Percentiles rank a stretch among this genome's conserved stretches.
Evolutionary conservation across 2,113 vertebrate species (phyloP).

Genomic region (Glareola pratincola): DNA sequence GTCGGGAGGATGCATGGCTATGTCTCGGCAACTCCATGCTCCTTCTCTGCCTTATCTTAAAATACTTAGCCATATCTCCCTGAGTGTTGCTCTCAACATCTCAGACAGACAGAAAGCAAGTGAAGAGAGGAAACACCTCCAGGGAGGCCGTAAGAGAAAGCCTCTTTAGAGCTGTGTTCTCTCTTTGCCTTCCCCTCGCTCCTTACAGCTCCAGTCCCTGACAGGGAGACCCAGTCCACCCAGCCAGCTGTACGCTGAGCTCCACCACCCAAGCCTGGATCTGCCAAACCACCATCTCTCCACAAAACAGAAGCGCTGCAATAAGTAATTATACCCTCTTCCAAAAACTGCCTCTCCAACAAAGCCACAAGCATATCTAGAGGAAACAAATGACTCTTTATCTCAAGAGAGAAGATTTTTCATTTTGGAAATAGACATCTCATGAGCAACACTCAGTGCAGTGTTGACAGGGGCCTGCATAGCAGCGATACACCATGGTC

Average conservation of each 20-base stretch:
- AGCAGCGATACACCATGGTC: not conserved
- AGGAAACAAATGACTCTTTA: not conserved
- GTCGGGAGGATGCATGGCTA: not conserved
- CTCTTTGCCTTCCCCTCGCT: not conserved
- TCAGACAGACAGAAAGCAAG: not conserved
- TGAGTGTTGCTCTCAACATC: not conserved
- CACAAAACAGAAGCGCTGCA: not conserved
- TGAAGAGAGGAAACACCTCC: not conserved
- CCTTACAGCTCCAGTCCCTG: not conserved
- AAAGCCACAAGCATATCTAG: not conserved
- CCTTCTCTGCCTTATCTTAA: not conserved
- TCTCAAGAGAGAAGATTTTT: not conserved
- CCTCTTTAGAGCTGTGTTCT: not conserved
- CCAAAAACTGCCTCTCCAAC: not conserved
- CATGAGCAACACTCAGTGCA: not conserved
- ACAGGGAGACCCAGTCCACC: not conserved
- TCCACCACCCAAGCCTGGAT: not conserved
- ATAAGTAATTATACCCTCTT: not conserved
- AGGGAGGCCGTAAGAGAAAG: not conserved
- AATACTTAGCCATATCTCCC: not conserved
- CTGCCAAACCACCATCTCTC: not conserved
- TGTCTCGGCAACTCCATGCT: fast-evolving
- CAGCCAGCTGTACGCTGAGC: not conserved
- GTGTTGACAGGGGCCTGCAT: not conserved
- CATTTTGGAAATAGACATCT: not conserved